Evolutionary conservation across 2,113 vertebrate species (phyloP).

Genomic region (Platichthys flesus): DNA sequence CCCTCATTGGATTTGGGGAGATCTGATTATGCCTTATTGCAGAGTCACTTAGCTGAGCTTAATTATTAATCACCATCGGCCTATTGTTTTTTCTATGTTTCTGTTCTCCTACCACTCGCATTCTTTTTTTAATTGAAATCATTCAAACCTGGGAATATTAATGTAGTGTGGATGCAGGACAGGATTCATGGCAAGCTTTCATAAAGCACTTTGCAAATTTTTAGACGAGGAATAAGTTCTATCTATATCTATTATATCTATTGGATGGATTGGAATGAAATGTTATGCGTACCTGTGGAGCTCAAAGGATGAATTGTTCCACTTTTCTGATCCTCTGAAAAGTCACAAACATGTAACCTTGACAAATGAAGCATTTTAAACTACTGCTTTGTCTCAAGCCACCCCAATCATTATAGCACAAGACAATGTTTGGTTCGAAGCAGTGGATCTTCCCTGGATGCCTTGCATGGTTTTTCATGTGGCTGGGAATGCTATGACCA

Average conservation of each 20-base stretch:
- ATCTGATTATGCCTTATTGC: conserved; percentile 68
- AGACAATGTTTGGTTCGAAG: too few relatives aligned
- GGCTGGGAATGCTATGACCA: too few relatives aligned
- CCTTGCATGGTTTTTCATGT: too few relatives aligned
- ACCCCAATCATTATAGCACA: too few relatives aligned
- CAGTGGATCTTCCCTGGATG: too few relatives aligned
- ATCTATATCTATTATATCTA: background rate
- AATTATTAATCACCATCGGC: conserved; percentile 68
- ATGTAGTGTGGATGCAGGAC: too few relatives aligned
- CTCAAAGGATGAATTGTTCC: background rate
- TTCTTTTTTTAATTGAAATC: conserved; percentile 54
- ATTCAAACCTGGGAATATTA: conserved; percentile 30
- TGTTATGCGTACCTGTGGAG: background rate
- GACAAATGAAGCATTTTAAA: background rate
- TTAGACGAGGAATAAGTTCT: background rate
- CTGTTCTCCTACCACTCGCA: conserved; percentile 34
- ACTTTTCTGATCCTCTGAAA: background rate
- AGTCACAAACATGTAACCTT: background rate
- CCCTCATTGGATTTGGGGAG: conserved; percentile 59
- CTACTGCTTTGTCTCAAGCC: background rate
- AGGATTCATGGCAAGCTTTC: too few relatives aligned
- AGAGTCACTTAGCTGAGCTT: conserved; percentile 59
- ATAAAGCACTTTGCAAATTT: conserved; percentile 17
- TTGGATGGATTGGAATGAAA: background rate
- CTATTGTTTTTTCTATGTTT: conserved; percentile 55